These are phyloP conservation scores for Acleris sparsana DNA, from an alignment of 2,888 invertebrate species.

Conservation along the genomic window DNA sequence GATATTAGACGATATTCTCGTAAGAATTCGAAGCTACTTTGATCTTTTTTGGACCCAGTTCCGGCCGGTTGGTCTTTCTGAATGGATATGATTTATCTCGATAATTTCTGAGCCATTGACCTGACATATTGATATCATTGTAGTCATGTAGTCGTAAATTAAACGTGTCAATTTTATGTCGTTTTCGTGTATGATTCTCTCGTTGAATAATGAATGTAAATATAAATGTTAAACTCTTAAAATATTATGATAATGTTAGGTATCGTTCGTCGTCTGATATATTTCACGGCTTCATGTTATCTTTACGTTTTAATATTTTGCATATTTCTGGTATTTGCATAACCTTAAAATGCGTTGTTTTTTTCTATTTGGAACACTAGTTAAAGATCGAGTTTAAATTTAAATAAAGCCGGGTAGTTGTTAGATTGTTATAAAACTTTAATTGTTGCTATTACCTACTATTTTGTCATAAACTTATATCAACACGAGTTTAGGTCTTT, in stretches of 20 bases:
- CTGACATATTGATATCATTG: conserved; percentile 26
- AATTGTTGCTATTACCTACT: too few species aligned
- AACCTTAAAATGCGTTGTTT: too few species aligned
- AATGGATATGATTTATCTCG: conserved; percentile 18
- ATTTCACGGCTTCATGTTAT: neutral
- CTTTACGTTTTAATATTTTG: neutral
- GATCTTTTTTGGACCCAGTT: conserved; percentile 8
- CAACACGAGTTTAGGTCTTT: too few species aligned
- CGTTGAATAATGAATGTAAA: conserved; percentile 20
- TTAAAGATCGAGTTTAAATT: too few species aligned
- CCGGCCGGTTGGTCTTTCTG: conserved; percentile 18
- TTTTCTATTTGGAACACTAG: too few species aligned
- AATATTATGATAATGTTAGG: conserved; percentile 27
- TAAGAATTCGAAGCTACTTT: conserved; percentile 53
- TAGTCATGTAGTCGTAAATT: conserved; percentile 24
- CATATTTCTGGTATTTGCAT: too few species aligned
- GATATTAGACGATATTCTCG: conserved; percentile 73
- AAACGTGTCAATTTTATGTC: conserved; percentile 22
- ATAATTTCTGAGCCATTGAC: conserved; percentile 17
- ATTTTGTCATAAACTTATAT: too few species aligned
- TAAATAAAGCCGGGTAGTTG: too few species aligned
- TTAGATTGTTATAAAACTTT: too few species aligned
- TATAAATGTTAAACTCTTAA: conserved; percentile 28
- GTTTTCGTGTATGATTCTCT: conserved; percentile 9
- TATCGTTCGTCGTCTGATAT: conserved; percentile 17